phyloP scores from a whole-genome alignment of 1,140 invertebrate species.

The Temnothorax longispinosus region DNA sequence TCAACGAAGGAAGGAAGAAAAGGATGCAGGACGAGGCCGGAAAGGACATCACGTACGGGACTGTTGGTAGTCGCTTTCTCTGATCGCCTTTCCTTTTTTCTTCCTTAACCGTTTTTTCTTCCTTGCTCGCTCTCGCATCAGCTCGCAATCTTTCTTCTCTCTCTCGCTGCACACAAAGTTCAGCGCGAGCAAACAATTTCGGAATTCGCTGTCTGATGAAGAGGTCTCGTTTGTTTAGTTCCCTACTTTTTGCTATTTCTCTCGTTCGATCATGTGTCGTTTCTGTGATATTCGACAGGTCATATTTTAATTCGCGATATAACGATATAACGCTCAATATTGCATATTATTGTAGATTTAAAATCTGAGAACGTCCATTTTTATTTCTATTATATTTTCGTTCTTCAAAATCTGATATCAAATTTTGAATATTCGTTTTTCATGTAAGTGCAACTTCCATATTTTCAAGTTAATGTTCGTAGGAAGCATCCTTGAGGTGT shows the following conservation, averaged over 20 bases:
- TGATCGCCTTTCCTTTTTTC: slow-evolving; percentile 59
- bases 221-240: slow-evolving; percentile 80
- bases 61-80: slow-evolving; percentile 75
- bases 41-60: slow-evolving; percentile 81
- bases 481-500: neutral
- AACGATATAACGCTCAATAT: neutral
- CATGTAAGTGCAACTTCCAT: neutral
- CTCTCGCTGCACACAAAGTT: slow-evolving; percentile 63
- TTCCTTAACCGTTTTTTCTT: slow-evolving; percentile 44
- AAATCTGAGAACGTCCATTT: slow-evolving; percentile 5
- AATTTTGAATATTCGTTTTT: neutral
- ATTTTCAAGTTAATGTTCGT: neutral
- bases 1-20: slow-evolving; percentile 70
- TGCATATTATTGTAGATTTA: neutral
- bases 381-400: neutral
- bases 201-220: slow-evolving; percentile 81
- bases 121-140: slow-evolving; percentile 41
- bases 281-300: neutral
- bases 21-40: slow-evolving; percentile 70
- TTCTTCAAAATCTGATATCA: neutral
- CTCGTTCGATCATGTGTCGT: slow-evolving; percentile 11
- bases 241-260: slow-evolving; percentile 46
- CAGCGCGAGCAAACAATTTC: slow-evolving; percentile 81
- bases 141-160: slow-evolving; percentile 40
- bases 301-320: slow-evolving; percentile 41